phyloP scores from a whole-genome alignment of 92 coral and sea anemone species.

The Ricordea florida region DNA sequence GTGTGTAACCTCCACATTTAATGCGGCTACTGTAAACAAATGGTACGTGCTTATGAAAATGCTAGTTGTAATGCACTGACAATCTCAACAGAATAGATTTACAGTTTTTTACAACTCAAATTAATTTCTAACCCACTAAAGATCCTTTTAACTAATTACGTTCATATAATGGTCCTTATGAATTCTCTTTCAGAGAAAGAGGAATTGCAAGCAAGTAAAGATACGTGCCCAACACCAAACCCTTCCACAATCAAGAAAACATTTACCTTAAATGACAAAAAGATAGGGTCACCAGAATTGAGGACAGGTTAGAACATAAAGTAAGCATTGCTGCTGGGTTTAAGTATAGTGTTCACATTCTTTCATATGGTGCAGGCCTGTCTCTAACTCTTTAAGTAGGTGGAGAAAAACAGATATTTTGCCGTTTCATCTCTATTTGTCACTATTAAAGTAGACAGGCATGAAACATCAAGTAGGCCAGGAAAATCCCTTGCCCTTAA shows the following conservation, averaged over 20 bases:
- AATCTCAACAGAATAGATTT: too few species aligned
- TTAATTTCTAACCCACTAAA: too few species aligned
- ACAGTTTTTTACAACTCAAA: too few species aligned
- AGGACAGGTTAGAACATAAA: neutral
- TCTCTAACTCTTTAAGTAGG: neutral
- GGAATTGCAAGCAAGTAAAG: neutral
- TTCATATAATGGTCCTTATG: neutral
- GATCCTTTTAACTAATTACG: neutral
- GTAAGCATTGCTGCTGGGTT: neutral
- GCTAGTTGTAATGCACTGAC: too few species aligned
- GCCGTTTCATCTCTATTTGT: neutral
- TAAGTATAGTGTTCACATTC: neutral
- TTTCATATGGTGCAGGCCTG: neutral
- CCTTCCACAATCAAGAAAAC: neutral
- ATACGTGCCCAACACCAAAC: neutral
- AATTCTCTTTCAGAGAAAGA: neutral
- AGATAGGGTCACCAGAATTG: neutral
- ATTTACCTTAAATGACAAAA: neutral
- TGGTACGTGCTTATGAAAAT: too few species aligned
- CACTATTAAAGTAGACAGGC: neutral
- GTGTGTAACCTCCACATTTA: too few species aligned
- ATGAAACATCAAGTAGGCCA: neutral
- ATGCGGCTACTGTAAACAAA: too few species aligned
- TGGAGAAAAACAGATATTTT: neutral
- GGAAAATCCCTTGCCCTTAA: neutral